phyloP scores from a whole-genome alignment of 2,797 vertebrate species.

The Sciaenops ocellatus region DNA sequence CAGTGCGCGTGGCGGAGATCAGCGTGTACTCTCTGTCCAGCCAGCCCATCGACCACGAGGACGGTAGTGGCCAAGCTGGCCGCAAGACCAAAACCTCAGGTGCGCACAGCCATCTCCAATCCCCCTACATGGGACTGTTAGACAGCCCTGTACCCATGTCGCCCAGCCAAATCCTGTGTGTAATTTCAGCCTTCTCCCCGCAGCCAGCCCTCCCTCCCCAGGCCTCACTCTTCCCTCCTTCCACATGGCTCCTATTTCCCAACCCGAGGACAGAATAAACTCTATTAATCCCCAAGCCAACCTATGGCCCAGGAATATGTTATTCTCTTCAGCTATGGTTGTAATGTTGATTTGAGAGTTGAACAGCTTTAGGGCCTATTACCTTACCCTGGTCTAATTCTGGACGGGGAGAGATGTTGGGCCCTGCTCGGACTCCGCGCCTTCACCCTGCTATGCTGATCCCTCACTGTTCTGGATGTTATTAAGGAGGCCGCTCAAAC shows the following conservation, averaged over 20 bases:
- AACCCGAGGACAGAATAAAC: conserved; percentile 62
- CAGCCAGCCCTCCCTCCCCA: conserved; percentile 43
- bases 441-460: conserved; percentile 57
- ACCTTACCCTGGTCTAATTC: conserved; percentile 76
- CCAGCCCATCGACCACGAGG: conserved; percentile 88
- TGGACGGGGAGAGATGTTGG: conserved; percentile 47
- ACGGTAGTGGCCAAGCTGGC: conserved; percentile 80
- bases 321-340: conserved; percentile 73
- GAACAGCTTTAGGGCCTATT: conserved; percentile 76
- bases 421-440: conserved; percentile 43
- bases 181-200: conserved; percentile 60
- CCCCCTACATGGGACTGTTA: conserved; percentile 20
- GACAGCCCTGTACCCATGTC: conserved; percentile 25
- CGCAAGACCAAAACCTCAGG: conserved; percentile 87
- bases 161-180: conserved; percentile 42
- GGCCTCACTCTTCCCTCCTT: conserved; percentile 55
- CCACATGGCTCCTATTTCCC: conserved; percentile 75
- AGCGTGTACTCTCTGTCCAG: conserved; percentile 87
- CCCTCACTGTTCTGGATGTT: conserved; percentile 77
- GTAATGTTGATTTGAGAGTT: conserved; percentile 73
- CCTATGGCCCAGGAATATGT: conserved; percentile 63
- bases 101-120: conserved; percentile 56
- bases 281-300: conserved; percentile 68
- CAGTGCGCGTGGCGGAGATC: conserved; percentile 86
- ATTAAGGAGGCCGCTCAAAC: conserved; percentile 77